These are phyloP conservation scores for Anguilla pacifica DNA, from an alignment of 2,797 vertebrate genomes.

Conservation along the genomic window DNA sequence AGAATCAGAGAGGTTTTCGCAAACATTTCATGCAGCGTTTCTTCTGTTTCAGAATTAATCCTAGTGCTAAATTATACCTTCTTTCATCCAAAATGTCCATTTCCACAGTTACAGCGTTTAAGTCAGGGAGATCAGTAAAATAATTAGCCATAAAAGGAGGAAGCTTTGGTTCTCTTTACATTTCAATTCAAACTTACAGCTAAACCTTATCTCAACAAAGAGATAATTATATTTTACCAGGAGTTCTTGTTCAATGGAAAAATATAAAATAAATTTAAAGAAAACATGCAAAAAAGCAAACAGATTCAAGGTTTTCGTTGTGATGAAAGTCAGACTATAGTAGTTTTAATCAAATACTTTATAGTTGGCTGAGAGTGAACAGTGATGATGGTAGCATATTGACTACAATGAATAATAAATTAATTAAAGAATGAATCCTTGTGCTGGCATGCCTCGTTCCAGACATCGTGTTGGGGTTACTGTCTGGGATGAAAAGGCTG, in stretches of 20 bases:
- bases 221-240: slow-evolving; percentile 65
- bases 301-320: slow-evolving; percentile 62
- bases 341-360: slow-evolving; percentile 70
- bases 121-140: slow-evolving; percentile 57
- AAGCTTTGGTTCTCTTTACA: slow-evolving; percentile 58
- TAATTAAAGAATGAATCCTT: background rate
- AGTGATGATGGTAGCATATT: slow-evolving; percentile 42
- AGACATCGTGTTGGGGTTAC: background rate
- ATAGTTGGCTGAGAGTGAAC: slow-evolving; percentile 50
- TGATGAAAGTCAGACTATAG: slow-evolving; percentile 74
- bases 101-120: slow-evolving; percentile 72
- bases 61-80: slow-evolving; percentile 73
- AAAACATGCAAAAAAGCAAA: slow-evolving; percentile 56
- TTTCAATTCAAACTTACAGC: slow-evolving; percentile 65
- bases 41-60: slow-evolving; percentile 81
- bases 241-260: slow-evolving; percentile 67
- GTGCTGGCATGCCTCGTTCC: background rate
- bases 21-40: slow-evolving; percentile 74
- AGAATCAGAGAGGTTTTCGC: slow-evolving; percentile 74
- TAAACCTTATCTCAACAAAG: slow-evolving; percentile 72
- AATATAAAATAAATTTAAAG: slow-evolving; percentile 21
- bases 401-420: background rate
- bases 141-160: slow-evolving; percentile 42
- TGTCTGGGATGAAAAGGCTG: no score
- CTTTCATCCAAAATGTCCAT: slow-evolving; percentile 73